Conservation (phyloP, 2,113 vertebrate species). For the Ammodytes dubius region DNA sequence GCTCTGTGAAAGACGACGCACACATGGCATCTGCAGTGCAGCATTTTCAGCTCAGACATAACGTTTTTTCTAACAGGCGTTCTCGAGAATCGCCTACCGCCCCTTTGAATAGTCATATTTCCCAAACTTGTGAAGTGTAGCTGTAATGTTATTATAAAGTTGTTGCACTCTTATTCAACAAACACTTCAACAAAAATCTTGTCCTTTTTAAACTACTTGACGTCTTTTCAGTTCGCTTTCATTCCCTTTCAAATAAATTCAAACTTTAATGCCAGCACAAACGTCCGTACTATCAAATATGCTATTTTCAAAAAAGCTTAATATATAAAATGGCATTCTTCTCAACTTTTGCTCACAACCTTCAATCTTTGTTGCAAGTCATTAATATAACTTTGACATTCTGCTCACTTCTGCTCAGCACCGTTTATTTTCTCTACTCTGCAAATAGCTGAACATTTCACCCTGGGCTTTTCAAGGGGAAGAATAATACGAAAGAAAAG, state of each 20-base stretch:
- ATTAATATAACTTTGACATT: neutral
- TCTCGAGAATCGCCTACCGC: too few species aligned
- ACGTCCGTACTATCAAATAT: too few species aligned
- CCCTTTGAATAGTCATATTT: neutral
- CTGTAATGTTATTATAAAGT: too few species aligned
- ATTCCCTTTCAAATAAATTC: too few species aligned
- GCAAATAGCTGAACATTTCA: neutral
- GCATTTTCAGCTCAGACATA: neutral
- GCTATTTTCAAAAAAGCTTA: neutral
- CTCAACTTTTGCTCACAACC: too few species aligned
- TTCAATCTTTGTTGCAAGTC: neutral
- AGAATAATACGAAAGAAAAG: slow-evolving; percentile 22
- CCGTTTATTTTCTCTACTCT: neutral
- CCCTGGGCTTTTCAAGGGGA: slow-evolving; percentile 14
- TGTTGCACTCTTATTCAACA: too few species aligned
- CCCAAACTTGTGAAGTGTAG: too few species aligned
- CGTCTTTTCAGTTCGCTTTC: too few species aligned
- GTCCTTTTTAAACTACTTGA: too few species aligned
- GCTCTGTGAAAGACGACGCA: neutral
- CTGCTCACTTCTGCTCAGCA: neutral
- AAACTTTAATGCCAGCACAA: too few species aligned
- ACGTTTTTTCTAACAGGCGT: too few species aligned
- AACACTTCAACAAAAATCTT: too few species aligned
- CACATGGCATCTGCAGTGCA: neutral
- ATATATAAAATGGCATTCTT: neutral